A percentile compares a stretch with the other conserved stretches of the same genome.
phyloP scores from a whole-genome alignment of 2,113 vertebrate genomes.

The Camelus dromedarius region DNA sequence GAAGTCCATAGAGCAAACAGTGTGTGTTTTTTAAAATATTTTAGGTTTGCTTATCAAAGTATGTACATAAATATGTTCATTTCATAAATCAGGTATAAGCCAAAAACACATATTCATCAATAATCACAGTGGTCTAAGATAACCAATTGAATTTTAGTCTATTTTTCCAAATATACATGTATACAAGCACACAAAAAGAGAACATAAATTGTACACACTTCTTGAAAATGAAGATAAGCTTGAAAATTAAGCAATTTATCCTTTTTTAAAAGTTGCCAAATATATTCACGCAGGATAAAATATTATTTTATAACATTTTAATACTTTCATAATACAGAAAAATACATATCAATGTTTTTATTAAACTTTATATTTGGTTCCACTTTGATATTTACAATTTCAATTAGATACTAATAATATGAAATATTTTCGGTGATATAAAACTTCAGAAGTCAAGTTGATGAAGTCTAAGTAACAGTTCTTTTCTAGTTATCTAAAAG shows the following conservation, averaged over 20 bases:
- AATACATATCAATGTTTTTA: neutral
- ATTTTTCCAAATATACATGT: neutral
- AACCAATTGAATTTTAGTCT: neutral
- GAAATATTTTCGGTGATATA: neutral
- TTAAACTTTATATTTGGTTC: neutral
- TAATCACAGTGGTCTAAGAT: neutral
- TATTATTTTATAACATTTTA: slow-evolving; percentile 21
- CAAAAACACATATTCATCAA: slow-evolving; percentile 16
- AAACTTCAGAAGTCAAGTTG: slow-evolving; percentile 21
- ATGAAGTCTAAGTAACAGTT: neutral
- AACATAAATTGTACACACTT: neutral
- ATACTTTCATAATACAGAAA: neutral
- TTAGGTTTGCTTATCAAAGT: slow-evolving; percentile 22
- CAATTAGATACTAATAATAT: slow-evolving; percentile 10
- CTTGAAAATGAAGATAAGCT: neutral
- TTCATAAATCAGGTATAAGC: slow-evolving; percentile 5
- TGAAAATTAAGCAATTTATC: slow-evolving; percentile 17
- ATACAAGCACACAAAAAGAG: neutral
- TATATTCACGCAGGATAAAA: neutral
- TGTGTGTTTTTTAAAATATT: slow-evolving; percentile 1
- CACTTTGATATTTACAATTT: slow-evolving; percentile 33
- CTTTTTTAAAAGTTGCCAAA: neutral
- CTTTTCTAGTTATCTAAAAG: neutral
- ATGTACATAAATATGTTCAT: neutral
- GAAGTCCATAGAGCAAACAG: neutral